Base-by-base conservation (phyloP, 2,888 invertebrate species). In the Drosophila sordidula region DNA sequence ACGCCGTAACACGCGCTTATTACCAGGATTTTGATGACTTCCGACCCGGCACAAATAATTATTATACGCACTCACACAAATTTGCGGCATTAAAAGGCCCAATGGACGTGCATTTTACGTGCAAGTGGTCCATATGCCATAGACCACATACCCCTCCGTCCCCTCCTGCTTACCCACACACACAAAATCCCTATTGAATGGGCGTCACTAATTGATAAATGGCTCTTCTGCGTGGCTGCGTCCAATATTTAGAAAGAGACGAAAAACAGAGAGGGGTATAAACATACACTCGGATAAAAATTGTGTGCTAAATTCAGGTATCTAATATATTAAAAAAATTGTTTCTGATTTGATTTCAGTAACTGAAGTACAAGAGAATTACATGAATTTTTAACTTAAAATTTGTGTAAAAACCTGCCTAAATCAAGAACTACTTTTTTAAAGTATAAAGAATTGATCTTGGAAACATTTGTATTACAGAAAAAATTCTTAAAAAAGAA, bases 151-250 rank as follows among this genome's bases (percentile, higher is more conserved):
- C 34, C 12, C 34, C 34, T 34, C 34, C 9, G 29, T 8, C 34
- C 32, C 32, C 34, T 3, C 11, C 4, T 11, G 4, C 34, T 9
- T 12, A 4, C 12, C 6, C 34, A 16, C 46, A 22, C 12, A 38
- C 39, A 18, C 47, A 51, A 64, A 69, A 64, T 78, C 72, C 70
- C 55, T 52, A 70, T 76, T 71, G 65, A 89, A 89, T 89, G 82
- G 69, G 76, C 89, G 87, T 89, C 66, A 70, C 86, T 88, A 86
- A 86, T 86, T 86, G 86, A 86, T 86, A 88, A 89, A 83, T 83
- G 75, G 70, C 68, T 57, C 56, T 71, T 47, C 68, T 85, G 85
- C 82, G 82, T 82, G 82, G 77, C 55, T 74, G 55, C 26, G 14
- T 61, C 18, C 66, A 47, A 84, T 78, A 71, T 61, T 45, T 9